These are phyloP conservation scores for Butorides virescens DNA, from an alignment of 2,113 vertebrate species.

Conservation along the genomic window DNA sequence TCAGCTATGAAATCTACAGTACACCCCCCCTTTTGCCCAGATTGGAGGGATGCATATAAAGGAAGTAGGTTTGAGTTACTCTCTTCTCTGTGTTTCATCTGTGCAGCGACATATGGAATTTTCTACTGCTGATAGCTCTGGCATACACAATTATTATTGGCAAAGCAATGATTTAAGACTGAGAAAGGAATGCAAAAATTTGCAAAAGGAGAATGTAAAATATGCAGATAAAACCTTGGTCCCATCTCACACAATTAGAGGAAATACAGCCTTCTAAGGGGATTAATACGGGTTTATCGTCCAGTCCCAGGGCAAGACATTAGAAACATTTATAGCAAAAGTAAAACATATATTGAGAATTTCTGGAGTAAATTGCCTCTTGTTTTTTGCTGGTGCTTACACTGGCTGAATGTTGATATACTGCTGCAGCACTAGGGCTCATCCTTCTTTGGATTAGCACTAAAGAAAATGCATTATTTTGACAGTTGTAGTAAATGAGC, in stretches of 20 bases:
- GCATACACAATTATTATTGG: neutral
- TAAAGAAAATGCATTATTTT: constrained; percentile 11
- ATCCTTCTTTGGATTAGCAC: constrained; percentile 15
- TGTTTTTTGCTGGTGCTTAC: constrained; percentile 10
- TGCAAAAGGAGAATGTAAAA: neutral
- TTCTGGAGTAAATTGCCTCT: neutral
- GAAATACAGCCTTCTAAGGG: neutral
- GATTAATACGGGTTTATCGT: neutral
- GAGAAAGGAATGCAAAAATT: neutral
- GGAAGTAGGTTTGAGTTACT: neutral
- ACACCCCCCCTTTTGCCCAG: neutral
- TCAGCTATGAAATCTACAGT: neutral
- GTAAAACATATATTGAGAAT: neutral
- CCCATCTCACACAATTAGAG: neutral
- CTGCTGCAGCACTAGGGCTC: neutral
- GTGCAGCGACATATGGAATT: neutral
- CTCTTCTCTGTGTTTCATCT: neutral
- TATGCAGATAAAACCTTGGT: neutral
- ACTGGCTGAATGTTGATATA: neutral
- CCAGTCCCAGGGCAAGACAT: neutral
- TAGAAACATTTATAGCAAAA: neutral
- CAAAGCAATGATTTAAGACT: neutral
- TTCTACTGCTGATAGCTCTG: neutral
- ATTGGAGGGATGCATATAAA: neutral
- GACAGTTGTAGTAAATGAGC: constrained; percentile 25